Percentiles rank a stretch among this genome's conserved stretches.
phyloP scores from a whole-genome alignment of 2,888 invertebrate genomes.

The Allacma fusca region DNA sequence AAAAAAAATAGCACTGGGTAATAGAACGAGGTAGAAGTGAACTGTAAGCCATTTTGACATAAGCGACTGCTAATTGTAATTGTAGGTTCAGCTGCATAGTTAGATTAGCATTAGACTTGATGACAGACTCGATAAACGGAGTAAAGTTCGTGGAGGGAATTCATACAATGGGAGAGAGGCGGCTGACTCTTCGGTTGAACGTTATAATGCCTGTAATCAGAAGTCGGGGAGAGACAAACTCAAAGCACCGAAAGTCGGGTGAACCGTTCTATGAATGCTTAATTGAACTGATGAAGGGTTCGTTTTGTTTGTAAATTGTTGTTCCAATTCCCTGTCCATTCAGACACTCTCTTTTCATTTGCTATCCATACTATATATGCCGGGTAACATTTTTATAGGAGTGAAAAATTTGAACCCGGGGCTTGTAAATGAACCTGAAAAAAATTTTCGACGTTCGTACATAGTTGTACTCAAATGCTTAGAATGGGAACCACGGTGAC shows the following conservation, averaged over 20 bases:
- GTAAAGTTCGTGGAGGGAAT: background rate
- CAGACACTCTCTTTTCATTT: background rate
- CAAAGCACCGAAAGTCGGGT: background rate
- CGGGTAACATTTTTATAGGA: too few species aligned
- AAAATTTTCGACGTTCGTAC: too few species aligned
- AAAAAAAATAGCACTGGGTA: too few species aligned
- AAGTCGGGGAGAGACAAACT: background rate
- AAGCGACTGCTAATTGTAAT: slow-evolving; percentile 31
- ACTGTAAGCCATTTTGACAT: background rate
- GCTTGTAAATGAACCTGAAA: too few species aligned
- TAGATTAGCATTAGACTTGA: background rate
- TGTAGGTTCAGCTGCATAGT: slow-evolving; percentile 5
- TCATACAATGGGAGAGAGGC: background rate
- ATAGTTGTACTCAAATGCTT: too few species aligned
- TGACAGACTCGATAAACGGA: background rate
- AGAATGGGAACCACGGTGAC: too few species aligned
- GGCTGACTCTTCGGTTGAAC: background rate
- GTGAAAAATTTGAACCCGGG: too few species aligned
- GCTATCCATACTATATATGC: background rate
- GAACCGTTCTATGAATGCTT: background rate
- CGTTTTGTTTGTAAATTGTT: background rate
- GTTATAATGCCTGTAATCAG: background rate
- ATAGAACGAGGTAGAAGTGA: too few species aligned
- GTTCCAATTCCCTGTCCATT: background rate
- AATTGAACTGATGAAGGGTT: slow-evolving; percentile 7